Percentiles rank a stretch among this genome's conserved stretches.
phyloP scores from a whole-genome alignment of 1,140 invertebrate genomes.

The Caerostris darwini region DNA sequence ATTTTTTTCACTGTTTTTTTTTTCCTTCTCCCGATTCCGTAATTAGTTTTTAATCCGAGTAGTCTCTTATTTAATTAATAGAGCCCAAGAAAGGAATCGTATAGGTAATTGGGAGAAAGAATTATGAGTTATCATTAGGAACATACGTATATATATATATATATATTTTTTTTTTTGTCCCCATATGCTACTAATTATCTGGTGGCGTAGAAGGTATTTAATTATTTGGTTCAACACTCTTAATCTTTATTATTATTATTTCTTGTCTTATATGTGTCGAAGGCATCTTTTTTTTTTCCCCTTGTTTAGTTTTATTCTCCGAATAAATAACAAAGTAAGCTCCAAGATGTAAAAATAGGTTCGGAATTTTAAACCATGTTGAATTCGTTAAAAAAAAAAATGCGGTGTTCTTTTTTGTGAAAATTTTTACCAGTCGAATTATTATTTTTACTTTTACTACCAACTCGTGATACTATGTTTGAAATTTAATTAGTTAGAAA shows the following conservation, averaged over 20 bases:
- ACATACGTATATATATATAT: neutral
- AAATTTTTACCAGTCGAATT: too few relatives aligned
- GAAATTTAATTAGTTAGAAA: too few relatives aligned
- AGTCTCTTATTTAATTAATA: constrained; percentile 61
- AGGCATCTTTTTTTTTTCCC: neutral
- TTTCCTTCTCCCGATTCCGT: neutral
- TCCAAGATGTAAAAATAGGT: neutral
- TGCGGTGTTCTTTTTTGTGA: neutral
- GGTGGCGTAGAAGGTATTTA: constrained; percentile 20
- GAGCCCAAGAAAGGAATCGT: neutral
- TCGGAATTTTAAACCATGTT: neutral
- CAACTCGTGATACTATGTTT: too few relatives aligned
- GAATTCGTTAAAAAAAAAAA: neutral
- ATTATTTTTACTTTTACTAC: too few relatives aligned
- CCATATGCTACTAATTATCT: constrained; percentile 12
- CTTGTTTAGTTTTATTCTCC: neutral
- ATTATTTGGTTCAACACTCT: constrained; percentile 12
- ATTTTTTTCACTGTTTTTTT: neutral
- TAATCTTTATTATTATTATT: neutral
- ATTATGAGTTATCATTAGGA: constrained; percentile 51
- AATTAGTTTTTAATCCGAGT: constrained; percentile 70
- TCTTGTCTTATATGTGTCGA: neutral
- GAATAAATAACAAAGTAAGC: neutral
- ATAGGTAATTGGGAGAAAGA: constrained; percentile 45
- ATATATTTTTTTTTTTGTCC: neutral